These are phyloP conservation scores for Spea bombifrons DNA, from an alignment of 2,113 vertebrate species.

Conservation along the genomic window DNA sequence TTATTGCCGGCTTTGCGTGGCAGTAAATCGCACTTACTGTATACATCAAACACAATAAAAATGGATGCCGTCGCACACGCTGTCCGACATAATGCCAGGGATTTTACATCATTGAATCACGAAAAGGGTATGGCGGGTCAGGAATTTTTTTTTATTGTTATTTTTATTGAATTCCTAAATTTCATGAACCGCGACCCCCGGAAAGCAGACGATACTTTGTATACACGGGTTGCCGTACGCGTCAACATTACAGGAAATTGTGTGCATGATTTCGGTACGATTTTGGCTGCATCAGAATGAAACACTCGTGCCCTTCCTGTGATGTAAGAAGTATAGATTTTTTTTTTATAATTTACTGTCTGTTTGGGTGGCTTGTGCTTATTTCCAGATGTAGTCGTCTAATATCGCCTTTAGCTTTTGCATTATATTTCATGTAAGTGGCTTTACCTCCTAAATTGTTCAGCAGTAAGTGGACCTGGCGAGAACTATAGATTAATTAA, in stretches of 20 bases:
- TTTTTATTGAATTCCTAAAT: background rate
- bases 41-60: background rate
- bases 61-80: background rate
- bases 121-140: background rate
- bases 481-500: too few species aligned
- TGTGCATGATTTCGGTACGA: constrained; percentile 9
- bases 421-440: background rate
- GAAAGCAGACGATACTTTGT: background rate
- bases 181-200: background rate
- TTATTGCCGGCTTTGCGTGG: background rate
- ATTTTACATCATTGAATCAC: background rate
- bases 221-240: background rate
- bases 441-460: too few species aligned
- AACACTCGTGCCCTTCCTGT: constrained; percentile 13
- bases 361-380: constrained; percentile 32
- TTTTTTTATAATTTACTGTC: background rate
- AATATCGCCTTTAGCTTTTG: constrained; percentile 3
- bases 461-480: too few species aligned
- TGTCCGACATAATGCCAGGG: background rate
- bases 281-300: constrained; percentile 16
- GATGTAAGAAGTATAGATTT: background rate
- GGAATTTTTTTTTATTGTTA: background rate
- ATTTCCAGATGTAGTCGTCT: constrained; percentile 18
- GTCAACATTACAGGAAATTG: constrained; percentile 18
- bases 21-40: background rate